Conservation (phyloP, 2,888 invertebrate species). For the Lepeophtheirus nordmannii region DNA sequence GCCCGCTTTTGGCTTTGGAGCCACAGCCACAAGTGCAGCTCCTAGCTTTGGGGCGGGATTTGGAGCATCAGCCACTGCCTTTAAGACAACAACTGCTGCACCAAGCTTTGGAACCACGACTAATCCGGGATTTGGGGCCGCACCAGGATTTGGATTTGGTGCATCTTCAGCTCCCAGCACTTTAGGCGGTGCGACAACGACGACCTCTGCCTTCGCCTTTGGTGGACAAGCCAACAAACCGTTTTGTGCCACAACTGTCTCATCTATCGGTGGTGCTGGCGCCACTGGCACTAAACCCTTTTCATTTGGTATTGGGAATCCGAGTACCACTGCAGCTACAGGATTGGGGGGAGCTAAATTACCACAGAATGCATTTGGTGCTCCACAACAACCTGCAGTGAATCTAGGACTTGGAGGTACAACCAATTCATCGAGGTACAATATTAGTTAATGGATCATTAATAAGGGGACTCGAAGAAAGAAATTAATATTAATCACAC, state of each 20-base stretch:
- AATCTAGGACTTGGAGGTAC: constrained; percentile 1
- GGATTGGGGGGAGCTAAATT: background rate
- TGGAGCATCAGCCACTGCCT: background rate
- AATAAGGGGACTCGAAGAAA: no score
- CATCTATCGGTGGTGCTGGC: no score
- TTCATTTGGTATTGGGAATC: no score
- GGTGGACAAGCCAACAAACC: no score
- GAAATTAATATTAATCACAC: no score
- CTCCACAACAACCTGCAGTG: background rate
- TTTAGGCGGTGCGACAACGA: no score
- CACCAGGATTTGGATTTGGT: background rate
- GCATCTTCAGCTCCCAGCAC: no score
- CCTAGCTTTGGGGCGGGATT: background rate
- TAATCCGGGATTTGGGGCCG: background rate
- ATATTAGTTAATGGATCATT: background rate
- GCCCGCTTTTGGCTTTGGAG: background rate
- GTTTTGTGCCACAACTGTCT: no score
- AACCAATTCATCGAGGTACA: background rate
- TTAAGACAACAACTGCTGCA: background rate
- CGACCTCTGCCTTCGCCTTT: no score
- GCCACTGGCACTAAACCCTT: no score
- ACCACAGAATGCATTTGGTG: background rate
- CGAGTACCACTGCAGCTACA: background rate
- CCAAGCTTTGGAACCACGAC: background rate
- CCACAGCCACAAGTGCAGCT: background rate